Percentiles rank a stretch among this genome's conserved stretches.
Evolutionary conservation across 2,113 vertebrate genomes (phyloP).

Genomic region (Thamnophis sirtalis): DNA sequence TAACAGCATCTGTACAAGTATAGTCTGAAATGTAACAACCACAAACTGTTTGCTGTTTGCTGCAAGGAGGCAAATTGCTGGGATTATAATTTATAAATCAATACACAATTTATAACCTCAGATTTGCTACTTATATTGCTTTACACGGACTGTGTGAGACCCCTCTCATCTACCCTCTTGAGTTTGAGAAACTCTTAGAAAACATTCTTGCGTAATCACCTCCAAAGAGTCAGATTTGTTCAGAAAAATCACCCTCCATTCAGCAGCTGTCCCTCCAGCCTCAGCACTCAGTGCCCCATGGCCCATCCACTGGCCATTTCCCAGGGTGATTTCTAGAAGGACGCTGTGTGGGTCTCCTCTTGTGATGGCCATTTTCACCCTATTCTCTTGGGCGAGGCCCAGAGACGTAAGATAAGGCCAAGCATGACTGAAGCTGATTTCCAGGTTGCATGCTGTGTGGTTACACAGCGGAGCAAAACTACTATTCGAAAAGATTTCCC

Average conservation of each 20-base stretch:
- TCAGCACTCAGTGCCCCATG: conserved; percentile 42
- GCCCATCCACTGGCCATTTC: conserved; percentile 66
- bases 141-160: background rate
- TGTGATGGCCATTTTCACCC: conserved; percentile 50
- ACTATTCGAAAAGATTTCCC: conserved; percentile 42
- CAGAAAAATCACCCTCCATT: conserved; percentile 63
- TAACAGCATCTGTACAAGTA: no score
- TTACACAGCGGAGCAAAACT: conserved; percentile 54
- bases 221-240: conserved; percentile 67
- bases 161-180: background rate
- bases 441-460: conserved; percentile 32
- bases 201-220: conserved; percentile 55
- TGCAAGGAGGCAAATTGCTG: no score
- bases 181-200: background rate
- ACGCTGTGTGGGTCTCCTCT: conserved; percentile 28
- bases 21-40: no score
- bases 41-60: no score
- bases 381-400: conserved; percentile 63
- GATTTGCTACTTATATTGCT: background rate
- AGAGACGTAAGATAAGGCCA: conserved; percentile 57
- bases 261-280: conserved; percentile 35
- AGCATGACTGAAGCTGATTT: conserved; percentile 64
- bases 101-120: no score
- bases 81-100: no score
- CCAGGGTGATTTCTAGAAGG: conserved; percentile 61